Evolutionary conservation across 2,113 vertebrate species (phyloP), one percentile per base, ranked within the genome.

Genomic region (Campylorhamphus procurvoides): DNA sequence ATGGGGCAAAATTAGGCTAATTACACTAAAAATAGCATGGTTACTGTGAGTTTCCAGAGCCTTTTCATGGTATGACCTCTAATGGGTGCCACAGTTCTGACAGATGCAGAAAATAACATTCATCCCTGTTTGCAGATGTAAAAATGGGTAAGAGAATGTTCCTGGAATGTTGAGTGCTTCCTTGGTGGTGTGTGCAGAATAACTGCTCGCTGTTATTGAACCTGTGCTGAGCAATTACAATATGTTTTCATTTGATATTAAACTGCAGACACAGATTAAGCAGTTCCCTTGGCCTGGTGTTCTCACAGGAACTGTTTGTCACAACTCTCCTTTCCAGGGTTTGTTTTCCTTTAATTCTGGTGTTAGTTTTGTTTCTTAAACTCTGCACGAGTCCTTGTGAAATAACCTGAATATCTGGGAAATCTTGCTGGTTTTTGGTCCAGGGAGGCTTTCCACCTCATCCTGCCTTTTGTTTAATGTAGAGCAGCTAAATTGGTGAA

Each of bases 221-320:
- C 39, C 29, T 46, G 1, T 18, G 29, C 23, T 39, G 46, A 93
- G 42, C 44, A 47, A n/a, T 35, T 94, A 22, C 33, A 12, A 2
- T 53, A 53, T 81, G 23, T 29, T 78, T 75, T 35, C 60, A 35
- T 83, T 75, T 82, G n/a, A 5, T 33, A 9, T 35, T 64, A 55
- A 89, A 67, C 22, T 27, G 35, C 9, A 27, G 35, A 16, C 9
- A 4, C 12, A 35, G 42, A 55, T 73, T 7, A 55, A 75, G 40
- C 37, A 37, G 18, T 46, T 66, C 37, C 33, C 12, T 55, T 15
- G 29, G 22, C 3, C 1, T 37, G 31, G 18, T 76, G 37, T 60
- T 18, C 28, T 35, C 2, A 0, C 18, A 9, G 7, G 33, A 23
- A 24, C 27, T 42, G 2, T 46, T 44, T 62, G 20, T 55, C 1